Percentiles rank a stretch among this genome's conserved stretches.
phyloP scores from a whole-genome alignment of 53 echinoderm and acorn worm species.

The Paracentrotus lividus region DNA sequence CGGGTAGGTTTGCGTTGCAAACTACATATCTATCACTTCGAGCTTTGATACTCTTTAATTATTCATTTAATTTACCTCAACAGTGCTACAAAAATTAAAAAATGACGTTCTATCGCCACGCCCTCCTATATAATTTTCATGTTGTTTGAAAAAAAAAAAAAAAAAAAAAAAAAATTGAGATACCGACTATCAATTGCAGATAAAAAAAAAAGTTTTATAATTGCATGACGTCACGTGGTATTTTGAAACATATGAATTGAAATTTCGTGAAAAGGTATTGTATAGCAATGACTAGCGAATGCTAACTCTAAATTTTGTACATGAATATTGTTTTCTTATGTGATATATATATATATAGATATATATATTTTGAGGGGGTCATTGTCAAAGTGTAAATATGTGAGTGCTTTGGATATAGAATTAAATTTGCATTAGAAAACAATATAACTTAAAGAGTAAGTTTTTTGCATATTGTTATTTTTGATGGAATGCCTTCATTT shows the following conservation, averaged over 20 bases:
- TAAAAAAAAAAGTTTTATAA: background rate
- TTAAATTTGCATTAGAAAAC: background rate
- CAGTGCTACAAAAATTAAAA: constrained; percentile 4
- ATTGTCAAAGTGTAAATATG: too few species aligned
- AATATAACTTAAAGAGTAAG: background rate
- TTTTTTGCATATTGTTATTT: background rate
- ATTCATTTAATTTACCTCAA: constrained; percentile 16
- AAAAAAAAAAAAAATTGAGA: background rate
- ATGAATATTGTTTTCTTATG: background rate
- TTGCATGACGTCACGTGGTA: background rate
- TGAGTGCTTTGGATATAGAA: too few species aligned
- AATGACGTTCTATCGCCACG: background rate
- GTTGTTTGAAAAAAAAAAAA: background rate
- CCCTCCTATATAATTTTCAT: background rate
- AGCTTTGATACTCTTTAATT: background rate
- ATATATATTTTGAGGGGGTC: background rate
- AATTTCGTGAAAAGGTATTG: background rate
- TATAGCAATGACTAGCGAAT: background rate
- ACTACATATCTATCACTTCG: background rate
- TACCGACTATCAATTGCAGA: background rate
- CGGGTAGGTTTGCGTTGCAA: background rate
- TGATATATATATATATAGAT: background rate
- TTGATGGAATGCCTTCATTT: background rate
- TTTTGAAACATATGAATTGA: background rate
- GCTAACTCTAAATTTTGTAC: background rate